phyloP scores from a whole-genome alignment of 2,113 vertebrate species.

The Lophura nycthemera region DNA sequence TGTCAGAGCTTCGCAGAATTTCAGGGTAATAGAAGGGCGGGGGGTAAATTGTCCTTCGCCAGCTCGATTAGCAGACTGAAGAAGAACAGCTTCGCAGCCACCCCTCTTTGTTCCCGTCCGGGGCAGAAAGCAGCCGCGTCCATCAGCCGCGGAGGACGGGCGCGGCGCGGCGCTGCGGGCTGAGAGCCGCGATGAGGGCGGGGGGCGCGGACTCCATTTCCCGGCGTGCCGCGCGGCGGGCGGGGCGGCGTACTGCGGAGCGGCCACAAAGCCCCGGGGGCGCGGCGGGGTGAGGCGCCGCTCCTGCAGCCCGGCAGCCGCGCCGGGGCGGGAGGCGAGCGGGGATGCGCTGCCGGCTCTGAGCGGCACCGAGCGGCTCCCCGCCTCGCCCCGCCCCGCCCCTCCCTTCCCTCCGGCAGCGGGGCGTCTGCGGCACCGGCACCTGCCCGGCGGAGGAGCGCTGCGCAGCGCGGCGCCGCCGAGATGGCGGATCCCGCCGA shows the following conservation, averaged over 20 bases:
- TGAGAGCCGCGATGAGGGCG: no score
- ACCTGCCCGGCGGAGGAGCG: not conserved
- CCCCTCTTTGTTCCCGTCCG: not conserved
- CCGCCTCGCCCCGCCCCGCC: no score
- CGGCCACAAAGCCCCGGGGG: conserved; percentile 36
- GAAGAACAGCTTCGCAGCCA: accelerated
- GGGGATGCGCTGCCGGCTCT: not conserved
- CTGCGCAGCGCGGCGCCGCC: not conserved
- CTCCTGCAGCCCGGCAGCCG: no score
- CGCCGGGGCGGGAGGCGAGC: not conserved
- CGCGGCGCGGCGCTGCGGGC: no score
- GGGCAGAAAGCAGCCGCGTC: no score
- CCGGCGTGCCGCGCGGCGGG: conserved; percentile 1
- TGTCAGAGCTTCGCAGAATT: accelerated
- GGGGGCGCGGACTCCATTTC: conserved; percentile 17
- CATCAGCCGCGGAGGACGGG: no score
- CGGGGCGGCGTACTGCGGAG: conserved; percentile 36
- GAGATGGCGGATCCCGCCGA: conserved; percentile 88
- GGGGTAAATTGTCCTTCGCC: not conserved
- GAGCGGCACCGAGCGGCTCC: no score
- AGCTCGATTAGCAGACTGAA: not conserved
- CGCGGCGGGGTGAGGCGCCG: not conserved
- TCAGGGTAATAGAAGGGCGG: accelerated
- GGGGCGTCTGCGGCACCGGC: not conserved
- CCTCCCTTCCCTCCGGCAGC: not conserved